phyloP scores from a whole-genome alignment of 2,113 vertebrate genomes.

The Vulpes ferrilata region DNA sequence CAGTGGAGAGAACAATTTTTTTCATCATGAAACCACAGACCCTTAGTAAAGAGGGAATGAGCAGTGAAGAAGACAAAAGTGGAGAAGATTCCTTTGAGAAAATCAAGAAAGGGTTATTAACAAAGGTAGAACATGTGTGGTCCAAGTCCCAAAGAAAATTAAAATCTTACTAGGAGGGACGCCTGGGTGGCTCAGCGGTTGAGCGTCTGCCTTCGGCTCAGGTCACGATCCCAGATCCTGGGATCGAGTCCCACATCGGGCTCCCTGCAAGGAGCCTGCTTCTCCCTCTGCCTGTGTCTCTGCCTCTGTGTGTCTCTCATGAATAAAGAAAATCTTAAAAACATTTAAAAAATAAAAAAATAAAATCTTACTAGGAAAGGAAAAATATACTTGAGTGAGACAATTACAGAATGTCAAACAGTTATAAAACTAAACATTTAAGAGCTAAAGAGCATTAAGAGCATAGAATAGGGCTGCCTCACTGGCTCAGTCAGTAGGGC shows the following conservation, averaged over 20 bases:
- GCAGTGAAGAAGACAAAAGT: neutral
- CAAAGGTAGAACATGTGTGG: neutral
- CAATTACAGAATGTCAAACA: neutral
- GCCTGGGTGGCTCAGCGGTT: too few species aligned
- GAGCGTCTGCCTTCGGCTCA: too few species aligned
- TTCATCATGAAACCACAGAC: constrained; percentile 38
- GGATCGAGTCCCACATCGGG: too few species aligned
- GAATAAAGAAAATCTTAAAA: too few species aligned
- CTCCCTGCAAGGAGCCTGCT: too few species aligned
- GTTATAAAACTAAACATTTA: neutral
- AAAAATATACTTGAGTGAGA: neutral
- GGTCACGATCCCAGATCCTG: too few species aligned
- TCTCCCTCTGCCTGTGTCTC: too few species aligned
- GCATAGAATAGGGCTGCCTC: neutral
- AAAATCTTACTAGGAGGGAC: neutral
- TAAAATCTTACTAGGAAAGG: neutral
- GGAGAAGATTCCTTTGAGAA: constrained; percentile 22
- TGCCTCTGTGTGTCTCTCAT: too few species aligned
- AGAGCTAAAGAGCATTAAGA: neutral
- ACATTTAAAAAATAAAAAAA: neutral
- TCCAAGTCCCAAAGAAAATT: constrained; percentile 36
- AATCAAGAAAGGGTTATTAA: neutral
- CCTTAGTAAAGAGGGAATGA: constrained; percentile 22
- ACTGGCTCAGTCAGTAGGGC: neutral
- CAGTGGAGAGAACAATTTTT: constrained; percentile 13